Percentiles rank a stretch among this genome's conserved stretches.
Conservation (phyloP, 2,113 vertebrate species). For the Macquaria ambigua region DNA sequence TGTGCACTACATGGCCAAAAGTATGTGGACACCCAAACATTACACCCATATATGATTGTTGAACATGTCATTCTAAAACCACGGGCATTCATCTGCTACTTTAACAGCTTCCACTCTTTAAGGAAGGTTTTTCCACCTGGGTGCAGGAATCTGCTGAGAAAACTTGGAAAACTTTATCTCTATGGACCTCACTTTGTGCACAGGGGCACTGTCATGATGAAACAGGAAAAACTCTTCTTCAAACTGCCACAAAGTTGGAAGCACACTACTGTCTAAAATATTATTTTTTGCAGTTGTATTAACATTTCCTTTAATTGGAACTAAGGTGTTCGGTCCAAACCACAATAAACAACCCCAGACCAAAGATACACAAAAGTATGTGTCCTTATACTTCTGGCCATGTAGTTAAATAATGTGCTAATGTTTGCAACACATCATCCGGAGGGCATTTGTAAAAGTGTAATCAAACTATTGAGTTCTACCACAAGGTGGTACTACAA, state of each 20-base stretch:
- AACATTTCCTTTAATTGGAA: too few species aligned
- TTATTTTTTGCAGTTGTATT: too few species aligned
- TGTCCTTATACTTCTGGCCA: conserved; percentile 16
- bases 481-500: conserved; percentile 65
- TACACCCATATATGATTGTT: not conserved
- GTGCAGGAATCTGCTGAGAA: not conserved
- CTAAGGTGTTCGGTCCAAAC: not conserved
- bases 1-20: not conserved
- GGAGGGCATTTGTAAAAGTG: not conserved
- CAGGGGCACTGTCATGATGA: not conserved
- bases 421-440: not conserved
- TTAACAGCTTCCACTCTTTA: not conserved
- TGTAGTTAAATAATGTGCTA: not conserved
- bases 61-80: not conserved
- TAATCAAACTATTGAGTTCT: not conserved
- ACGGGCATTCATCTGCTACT: not conserved
- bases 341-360: not conserved
- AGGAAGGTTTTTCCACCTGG: not conserved
- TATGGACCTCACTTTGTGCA: not conserved
- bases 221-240: not conserved
- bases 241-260: not conserved
- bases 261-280: not conserved
- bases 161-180: not conserved
- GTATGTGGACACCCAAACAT: not conserved
- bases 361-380: not conserved